These are phyloP conservation scores for Fulica atra DNA, from an alignment of 2,113 vertebrate genomes.

Conservation along the genomic window DNA sequence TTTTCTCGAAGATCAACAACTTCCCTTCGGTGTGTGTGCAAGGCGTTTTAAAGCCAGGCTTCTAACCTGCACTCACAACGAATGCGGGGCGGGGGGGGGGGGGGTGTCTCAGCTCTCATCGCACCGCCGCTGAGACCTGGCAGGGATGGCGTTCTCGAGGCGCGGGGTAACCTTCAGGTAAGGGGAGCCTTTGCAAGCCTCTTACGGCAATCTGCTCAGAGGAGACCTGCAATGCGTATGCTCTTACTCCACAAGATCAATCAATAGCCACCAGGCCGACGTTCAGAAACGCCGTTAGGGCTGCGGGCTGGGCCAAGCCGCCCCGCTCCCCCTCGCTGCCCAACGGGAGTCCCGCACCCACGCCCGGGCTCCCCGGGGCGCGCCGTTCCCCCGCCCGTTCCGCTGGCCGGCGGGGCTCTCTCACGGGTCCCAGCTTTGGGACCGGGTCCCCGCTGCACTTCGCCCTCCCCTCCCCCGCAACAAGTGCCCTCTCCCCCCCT, in stretches of 20 bases:
- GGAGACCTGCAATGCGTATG: slow-evolving; percentile 90
- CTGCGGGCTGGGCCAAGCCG: background rate
- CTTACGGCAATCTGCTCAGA: slow-evolving; percentile 47
- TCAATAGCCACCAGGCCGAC: slow-evolving; percentile 27
- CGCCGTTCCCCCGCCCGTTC: background rate
- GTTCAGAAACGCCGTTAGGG: background rate
- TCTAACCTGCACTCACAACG: background rate
- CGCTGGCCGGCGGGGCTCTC: background rate
- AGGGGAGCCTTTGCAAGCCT: slow-evolving; percentile 15
- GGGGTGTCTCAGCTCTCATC: background rate
- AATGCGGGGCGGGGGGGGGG: no score
- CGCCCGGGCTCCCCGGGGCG: background rate
- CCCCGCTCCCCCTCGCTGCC: background rate
- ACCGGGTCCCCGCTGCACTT: background rate
- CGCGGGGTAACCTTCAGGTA: slow-evolving; percentile 46
- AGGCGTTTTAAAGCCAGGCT: background rate
- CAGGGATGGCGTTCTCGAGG: background rate
- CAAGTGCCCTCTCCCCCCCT: background rate
- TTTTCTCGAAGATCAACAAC: background rate
- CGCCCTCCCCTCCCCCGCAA: background rate
- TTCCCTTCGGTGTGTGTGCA: background rate
- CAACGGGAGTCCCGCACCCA: background rate
- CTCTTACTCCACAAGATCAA: slow-evolving; percentile 50
- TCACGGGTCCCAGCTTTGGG: background rate
- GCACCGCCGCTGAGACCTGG: background rate